These are phyloP conservation scores for Dyspetes luteomarginatus DNA, from an alignment of 2,888 invertebrate genomes.

Conservation along the genomic window DNA sequence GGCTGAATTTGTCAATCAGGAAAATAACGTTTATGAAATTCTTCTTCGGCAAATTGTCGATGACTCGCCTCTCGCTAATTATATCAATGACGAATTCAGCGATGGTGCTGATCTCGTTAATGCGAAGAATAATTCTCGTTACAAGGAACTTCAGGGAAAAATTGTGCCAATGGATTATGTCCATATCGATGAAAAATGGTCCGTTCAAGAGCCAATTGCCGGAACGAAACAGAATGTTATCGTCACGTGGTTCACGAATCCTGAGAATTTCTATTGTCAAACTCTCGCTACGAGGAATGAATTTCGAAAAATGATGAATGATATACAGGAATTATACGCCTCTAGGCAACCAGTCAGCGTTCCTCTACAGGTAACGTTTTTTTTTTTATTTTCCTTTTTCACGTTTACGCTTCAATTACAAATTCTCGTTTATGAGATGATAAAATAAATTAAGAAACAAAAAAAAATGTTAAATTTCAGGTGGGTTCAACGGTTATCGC, in stretches of 20 bases:
- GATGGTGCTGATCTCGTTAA: constrained; percentile 69
- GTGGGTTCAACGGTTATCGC: constrained; percentile 89
- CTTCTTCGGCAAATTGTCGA: constrained; percentile 72
- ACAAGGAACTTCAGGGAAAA: constrained; percentile 39
- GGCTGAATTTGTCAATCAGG: constrained; percentile 75
- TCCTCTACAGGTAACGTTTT: constrained; percentile 74
- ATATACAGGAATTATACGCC: constrained; percentile 88
- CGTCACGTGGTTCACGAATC: constrained; percentile 91
- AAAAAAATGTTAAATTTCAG: constrained; percentile 77
- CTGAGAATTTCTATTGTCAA: constrained; percentile 89
- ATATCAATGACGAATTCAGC: constrained; percentile 76
- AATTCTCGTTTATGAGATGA: too few species aligned
- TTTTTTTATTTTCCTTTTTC: not conserved
- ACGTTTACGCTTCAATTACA: not conserved
- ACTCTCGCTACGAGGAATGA: constrained; percentile 82
- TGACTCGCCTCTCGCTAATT: constrained; percentile 56
- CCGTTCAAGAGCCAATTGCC: constrained; percentile 83
- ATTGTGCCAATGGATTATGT: constrained; percentile 81
- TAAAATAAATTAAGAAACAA: too few species aligned
- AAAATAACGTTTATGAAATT: constrained; percentile 74
- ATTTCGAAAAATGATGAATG: constrained; percentile 89
- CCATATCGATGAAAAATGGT: constrained; percentile 84
- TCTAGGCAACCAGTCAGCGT: constrained; percentile 79
- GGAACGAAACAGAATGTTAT: constrained; percentile 86
- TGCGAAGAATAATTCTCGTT: constrained; percentile 69